Evolutionary conservation across 1,140 invertebrate genomes (phyloP).

Genomic region (Drosophila orosa): DNA sequence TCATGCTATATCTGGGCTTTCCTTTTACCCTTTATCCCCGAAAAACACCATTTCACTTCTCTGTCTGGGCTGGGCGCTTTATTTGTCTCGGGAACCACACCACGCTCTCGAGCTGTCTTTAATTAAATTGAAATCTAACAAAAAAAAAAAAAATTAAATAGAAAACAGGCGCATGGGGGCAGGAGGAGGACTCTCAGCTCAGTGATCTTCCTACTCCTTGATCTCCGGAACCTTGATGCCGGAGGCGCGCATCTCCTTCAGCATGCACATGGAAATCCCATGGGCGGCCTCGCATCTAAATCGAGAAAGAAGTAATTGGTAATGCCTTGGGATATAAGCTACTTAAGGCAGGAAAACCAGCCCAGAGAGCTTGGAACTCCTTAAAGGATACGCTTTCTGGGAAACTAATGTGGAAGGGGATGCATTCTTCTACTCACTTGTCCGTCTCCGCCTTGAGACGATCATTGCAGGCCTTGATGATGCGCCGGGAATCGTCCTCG

Average conservation of each 20-base stretch:
- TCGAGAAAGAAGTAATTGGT: neutral
- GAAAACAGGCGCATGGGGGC: neutral
- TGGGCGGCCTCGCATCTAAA: conserved; percentile 70
- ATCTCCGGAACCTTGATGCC: conserved; percentile 64
- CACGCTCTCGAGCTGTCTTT: conserved; percentile 4
- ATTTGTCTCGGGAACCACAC: conserved; percentile 65
- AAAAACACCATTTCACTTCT: conserved; percentile 6
- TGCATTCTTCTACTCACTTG: conserved; percentile 59
- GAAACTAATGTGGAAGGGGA: too few species aligned
- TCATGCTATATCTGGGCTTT: neutral
- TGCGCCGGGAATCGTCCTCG: conserved; percentile 40
- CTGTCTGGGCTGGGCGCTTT: conserved; percentile 45
- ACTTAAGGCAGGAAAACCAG: neutral
- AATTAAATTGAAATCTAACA: conserved; percentile 29
- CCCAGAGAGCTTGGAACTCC: too few species aligned
- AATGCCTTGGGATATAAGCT: neutral
- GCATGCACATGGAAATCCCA: conserved; percentile 67
- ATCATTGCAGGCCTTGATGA: conserved; percentile 53
- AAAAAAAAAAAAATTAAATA: conserved; percentile 14
- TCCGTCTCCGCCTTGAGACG: conserved; percentile 26
- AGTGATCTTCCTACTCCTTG: conserved; percentile 50
- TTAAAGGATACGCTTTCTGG: neutral
- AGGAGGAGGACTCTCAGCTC: neutral
- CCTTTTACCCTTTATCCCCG: neutral
- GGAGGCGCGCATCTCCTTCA: conserved; percentile 54